These are phyloP conservation scores for Lordiphosa mommai DNA, from an alignment of 1,140 invertebrate genomes.

Conservation along the genomic window DNA sequence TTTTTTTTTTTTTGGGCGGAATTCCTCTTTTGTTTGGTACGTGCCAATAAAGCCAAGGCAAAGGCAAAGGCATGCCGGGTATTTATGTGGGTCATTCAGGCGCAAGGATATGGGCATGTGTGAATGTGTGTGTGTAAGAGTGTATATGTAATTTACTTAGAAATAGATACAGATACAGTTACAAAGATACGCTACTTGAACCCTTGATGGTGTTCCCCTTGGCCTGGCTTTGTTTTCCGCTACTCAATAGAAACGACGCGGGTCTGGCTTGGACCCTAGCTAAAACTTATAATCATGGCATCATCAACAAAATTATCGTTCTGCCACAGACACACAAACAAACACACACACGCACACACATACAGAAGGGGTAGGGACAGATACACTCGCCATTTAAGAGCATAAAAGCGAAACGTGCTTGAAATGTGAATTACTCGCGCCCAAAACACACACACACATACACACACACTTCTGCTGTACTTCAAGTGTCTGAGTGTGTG, in stretches of 20 bases:
- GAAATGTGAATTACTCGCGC: conserved; percentile 61
- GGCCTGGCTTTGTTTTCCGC: conserved; percentile 5
- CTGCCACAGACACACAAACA: conserved; percentile 31
- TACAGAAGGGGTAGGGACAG: conserved; percentile 16
- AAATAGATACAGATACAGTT: conserved; percentile 50
- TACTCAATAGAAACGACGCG: background rate
- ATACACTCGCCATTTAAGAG: conserved; percentile 71
- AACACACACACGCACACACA: background rate
- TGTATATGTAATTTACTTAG: conserved; percentile 11
- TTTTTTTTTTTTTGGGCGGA: background rate
- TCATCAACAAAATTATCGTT: conserved; percentile 69
- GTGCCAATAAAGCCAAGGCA: conserved; percentile 44
- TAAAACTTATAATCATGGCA: conserved; percentile 72
- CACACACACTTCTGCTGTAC: background rate
- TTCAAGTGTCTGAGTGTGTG: no score
- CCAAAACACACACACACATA: background rate
- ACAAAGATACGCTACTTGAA: conserved; percentile 47
- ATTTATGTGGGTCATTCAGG: conserved; percentile 67
- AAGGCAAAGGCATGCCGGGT: conserved; percentile 40
- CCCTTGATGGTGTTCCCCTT: conserved; percentile 40
- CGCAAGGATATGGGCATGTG: conserved; percentile 26
- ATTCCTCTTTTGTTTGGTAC: conserved; percentile 37
- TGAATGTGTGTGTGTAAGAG: background rate
- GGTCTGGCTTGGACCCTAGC: conserved; percentile 8
- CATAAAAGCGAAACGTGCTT: conserved; percentile 71